Evolutionary conservation across 1,140 invertebrate genomes (phyloP).

Genomic region (Goniozus legneri): DNA sequence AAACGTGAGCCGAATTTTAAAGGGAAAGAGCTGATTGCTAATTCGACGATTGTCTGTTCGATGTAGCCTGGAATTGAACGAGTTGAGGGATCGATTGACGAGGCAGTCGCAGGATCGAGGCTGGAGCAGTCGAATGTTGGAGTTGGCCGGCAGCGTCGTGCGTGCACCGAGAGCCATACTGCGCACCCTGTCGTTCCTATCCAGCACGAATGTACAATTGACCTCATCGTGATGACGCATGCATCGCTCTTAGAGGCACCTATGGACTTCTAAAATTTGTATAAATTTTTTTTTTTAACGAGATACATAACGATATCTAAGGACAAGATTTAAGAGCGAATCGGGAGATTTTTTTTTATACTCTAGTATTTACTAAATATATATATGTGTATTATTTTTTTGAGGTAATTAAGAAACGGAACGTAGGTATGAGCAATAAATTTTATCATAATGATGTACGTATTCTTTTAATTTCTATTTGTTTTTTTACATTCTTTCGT

Average conservation of each 20-base stretch:
- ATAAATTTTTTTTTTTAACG: no score
- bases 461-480: slow-evolving; percentile 23
- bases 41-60: background rate
- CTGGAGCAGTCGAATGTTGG: slow-evolving; percentile 43
- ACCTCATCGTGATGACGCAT: slow-evolving; percentile 7
- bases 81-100: slow-evolving; percentile 32
- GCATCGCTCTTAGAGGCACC: no score
- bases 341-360: no score
- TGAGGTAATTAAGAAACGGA: no score
- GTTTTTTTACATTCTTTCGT: slow-evolving; percentile 19
- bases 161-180: slow-evolving; percentile 41
- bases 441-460: no score
- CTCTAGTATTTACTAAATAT: no score
- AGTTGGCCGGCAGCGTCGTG: slow-evolving; percentile 43
- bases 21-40: background rate
- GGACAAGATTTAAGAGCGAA: no score
- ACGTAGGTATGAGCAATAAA: no score
- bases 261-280: no score
- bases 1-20: slow-evolving; percentile 28
- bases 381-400: no score
- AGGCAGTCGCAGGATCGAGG: slow-evolving; percentile 32
- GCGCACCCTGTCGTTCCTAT: slow-evolving; percentile 40
- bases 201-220: slow-evolving; percentile 16
- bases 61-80: slow-evolving; percentile 34
- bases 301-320: no score